phyloP scores from a whole-genome alignment of 2,888 invertebrate genomes.

The Entomobrya multifasciata region DNA sequence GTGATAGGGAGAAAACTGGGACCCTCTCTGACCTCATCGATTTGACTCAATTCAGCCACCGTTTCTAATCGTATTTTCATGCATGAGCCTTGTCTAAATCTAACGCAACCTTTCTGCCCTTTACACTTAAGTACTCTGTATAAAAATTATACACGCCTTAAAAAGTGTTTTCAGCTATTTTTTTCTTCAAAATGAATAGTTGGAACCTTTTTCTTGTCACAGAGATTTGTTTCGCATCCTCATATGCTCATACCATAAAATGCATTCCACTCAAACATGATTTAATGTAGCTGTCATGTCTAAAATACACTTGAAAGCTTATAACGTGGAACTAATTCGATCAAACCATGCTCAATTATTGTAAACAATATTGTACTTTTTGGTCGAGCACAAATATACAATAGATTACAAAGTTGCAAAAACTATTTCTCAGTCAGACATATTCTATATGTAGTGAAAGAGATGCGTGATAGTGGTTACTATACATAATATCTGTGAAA shows the following conservation, averaged over 20 bases:
- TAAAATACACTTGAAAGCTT: slow-evolving; percentile 53
- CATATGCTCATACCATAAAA: neutral
- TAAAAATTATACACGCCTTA: slow-evolving; percentile 1
- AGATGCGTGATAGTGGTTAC: too few relatives aligned
- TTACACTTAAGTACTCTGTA: slow-evolving; percentile 35
- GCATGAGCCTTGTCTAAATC: slow-evolving; percentile 61
- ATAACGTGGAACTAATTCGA: slow-evolving; percentile 69
- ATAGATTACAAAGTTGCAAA: too few relatives aligned
- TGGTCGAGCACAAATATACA: too few relatives aligned
- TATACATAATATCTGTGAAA: too few relatives aligned
- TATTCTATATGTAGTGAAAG: too few relatives aligned
- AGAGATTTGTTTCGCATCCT: slow-evolving; percentile 54
- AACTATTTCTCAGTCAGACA: too few relatives aligned
- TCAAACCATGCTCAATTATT: slow-evolving; percentile 61
- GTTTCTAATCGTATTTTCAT: slow-evolving; percentile 76
- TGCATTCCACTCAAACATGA: slow-evolving; percentile 51
- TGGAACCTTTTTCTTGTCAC: slow-evolving; percentile 47
- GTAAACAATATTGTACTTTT: slow-evolving; percentile 41
- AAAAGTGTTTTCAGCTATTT: slow-evolving; percentile 25
- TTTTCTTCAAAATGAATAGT: slow-evolving; percentile 10
- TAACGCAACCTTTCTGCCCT: slow-evolving; percentile 61
- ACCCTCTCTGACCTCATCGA: slow-evolving; percentile 77
- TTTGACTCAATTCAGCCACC: slow-evolving; percentile 76
- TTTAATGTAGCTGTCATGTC: slow-evolving; percentile 43
- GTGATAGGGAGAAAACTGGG: slow-evolving; percentile 43